Percentiles rank a stretch among this genome's conserved stretches.
These are phyloP conservation scores for Drosophila gaucha DNA, from an alignment of 2,888 invertebrate species.

Conservation along the genomic window DNA sequence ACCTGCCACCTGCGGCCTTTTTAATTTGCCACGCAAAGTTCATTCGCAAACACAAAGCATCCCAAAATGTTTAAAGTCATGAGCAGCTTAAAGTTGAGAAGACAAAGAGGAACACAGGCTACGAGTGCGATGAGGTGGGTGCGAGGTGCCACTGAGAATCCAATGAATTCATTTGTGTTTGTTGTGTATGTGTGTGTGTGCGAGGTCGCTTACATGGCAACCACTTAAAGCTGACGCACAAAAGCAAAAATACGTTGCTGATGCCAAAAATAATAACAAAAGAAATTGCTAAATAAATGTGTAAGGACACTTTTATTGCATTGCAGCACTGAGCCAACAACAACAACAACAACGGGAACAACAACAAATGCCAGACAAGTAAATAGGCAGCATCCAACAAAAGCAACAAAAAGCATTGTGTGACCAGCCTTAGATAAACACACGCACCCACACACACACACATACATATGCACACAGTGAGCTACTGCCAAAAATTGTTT, in stretches of 20 bases:
- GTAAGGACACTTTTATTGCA: slow-evolving; percentile 80
- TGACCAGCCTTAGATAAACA: slow-evolving; percentile 60
- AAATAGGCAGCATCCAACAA: slow-evolving; percentile 62
- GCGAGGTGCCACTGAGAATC: slow-evolving; percentile 27
- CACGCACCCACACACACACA: slow-evolving; percentile 24
- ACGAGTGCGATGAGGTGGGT: neutral
- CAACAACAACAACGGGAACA: slow-evolving; percentile 11
- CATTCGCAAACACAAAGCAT: slow-evolving; percentile 67
- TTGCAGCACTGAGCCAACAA: slow-evolving; percentile 44
- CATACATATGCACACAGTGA: slow-evolving; percentile 20
- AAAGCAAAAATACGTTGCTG: slow-evolving; percentile 51
- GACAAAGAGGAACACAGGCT: slow-evolving; percentile 19
- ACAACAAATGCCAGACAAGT: slow-evolving; percentile 63
- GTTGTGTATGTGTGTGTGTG: slow-evolving; percentile 5
- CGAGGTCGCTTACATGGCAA: slow-evolving; percentile 25
- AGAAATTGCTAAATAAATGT: slow-evolving; percentile 81
- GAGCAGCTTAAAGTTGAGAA: slow-evolving; percentile 56
- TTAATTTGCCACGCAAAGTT: slow-evolving; percentile 80
- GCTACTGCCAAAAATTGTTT: slow-evolving; percentile 43
- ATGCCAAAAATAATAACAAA: slow-evolving; percentile 76
- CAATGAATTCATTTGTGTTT: slow-evolving; percentile 59
- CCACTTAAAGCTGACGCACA: slow-evolving; percentile 69
- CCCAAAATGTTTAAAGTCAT: slow-evolving; percentile 62
- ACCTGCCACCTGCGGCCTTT: slow-evolving; percentile 76
- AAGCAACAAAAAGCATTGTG: slow-evolving; percentile 70